Evolutionary conservation across 2,888 invertebrate genomes (phyloP).

Genomic region (Merodon equestris): DNA sequence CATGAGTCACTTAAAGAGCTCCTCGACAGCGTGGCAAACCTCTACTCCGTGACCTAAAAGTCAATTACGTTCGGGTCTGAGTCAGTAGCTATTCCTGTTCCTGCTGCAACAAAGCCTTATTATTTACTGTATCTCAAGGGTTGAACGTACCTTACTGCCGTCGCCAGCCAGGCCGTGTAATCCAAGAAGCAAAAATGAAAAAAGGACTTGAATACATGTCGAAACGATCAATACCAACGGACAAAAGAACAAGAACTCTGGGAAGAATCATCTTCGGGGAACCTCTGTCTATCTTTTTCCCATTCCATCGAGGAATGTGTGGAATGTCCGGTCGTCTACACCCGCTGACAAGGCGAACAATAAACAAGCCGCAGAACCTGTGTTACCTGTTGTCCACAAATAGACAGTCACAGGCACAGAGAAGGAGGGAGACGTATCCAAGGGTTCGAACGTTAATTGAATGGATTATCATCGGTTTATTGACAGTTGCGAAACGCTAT

Average conservation of each 20-base stretch:
- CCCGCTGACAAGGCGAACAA: conserved; percentile 5
- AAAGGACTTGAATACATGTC: conserved; percentile 16
- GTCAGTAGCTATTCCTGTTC: no score
- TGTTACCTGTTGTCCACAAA: conserved; percentile 35
- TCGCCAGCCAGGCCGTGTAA: no score
- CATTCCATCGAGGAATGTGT: conserved; percentile 34
- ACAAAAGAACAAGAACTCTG: conserved; percentile 3
- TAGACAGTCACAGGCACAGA: no score
- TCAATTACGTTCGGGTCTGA: no score
- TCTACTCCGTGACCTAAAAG: no score
- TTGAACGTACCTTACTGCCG: not conserved
- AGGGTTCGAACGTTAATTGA: conserved; percentile 14
- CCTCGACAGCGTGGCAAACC: no score
- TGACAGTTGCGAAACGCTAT: conserved; percentile 21
- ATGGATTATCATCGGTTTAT: conserved; percentile 20
- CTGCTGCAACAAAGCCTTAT: no score
- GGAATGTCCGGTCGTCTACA: conserved; percentile 57
- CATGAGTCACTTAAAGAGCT: no score
- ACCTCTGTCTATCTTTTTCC: no score
- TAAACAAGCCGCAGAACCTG: conserved; percentile 1
- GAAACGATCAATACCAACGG: conserved; percentile 10
- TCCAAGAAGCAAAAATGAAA: conserved; percentile 2
- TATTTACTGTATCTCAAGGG: no score
- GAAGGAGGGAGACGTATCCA: no score
- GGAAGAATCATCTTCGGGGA: conserved; percentile 13